Evolutionary conservation across 2,888 invertebrate species (phyloP).

Genomic region (Oxytorus armatus): DNA sequence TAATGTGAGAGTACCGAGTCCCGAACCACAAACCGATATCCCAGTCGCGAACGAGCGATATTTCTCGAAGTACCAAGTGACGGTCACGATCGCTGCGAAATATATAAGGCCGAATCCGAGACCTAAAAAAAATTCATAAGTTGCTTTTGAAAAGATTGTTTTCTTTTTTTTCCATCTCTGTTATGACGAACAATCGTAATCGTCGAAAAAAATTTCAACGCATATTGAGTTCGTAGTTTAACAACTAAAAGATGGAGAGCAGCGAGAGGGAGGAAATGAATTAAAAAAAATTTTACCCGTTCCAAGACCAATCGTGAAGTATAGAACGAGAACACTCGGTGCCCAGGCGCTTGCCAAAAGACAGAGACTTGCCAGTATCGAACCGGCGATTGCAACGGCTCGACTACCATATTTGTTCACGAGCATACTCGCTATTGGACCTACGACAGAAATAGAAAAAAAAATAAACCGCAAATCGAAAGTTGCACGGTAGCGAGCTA

Average conservation of each 20-base stretch:
- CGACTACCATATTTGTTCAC: constrained; percentile 98
- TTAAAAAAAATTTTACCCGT: constrained; percentile 86
- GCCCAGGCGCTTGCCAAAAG: constrained; percentile 93
- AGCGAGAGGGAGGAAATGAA: constrained; percentile 5
- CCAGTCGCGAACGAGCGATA: constrained; percentile 97
- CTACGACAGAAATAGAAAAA: constrained; percentile 86
- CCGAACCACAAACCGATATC: constrained; percentile 97
- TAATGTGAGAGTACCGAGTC: constrained; percentile 97
- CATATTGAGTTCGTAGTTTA: too few species aligned
- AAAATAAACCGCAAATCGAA: not conserved
- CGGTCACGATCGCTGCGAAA: constrained; percentile 98
- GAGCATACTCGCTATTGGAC: constrained; percentile 97
- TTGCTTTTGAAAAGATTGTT: too few species aligned
- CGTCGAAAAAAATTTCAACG: too few species aligned
- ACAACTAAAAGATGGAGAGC: too few species aligned
- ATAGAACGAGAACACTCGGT: constrained; percentile 92
- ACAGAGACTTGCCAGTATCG: constrained; percentile 91
- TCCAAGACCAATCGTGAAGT: constrained; percentile 97
- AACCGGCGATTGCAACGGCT: constrained; percentile 94
- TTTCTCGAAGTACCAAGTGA: constrained; percentile 98
- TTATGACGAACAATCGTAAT: too few species aligned
- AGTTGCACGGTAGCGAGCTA: too few species aligned
- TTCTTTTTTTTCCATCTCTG: too few species aligned
- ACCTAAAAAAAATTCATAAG: constrained; percentile 87
- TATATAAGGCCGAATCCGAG: constrained; percentile 98